Evolutionary conservation across 2,113 vertebrate genomes (phyloP).

Genomic region (Engystomops pustulosus): DNA sequence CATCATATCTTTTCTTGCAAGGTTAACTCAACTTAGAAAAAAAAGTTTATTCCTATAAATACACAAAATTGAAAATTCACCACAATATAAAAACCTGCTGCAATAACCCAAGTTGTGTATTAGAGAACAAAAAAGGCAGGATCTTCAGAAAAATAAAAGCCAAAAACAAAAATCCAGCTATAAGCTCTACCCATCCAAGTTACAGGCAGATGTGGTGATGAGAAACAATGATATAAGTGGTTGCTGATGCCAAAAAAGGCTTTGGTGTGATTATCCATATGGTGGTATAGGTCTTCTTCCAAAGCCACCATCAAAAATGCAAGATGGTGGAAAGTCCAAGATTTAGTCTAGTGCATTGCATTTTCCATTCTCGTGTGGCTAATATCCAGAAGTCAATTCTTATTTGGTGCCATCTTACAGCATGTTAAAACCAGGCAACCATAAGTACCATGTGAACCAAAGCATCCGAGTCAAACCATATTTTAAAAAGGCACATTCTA

Average conservation of each 20-base stretch:
- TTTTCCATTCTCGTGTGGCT: not conserved
- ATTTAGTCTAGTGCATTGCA: not conserved
- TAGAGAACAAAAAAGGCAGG: not conserved
- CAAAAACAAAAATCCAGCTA: not conserved
- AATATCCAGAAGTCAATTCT: not conserved
- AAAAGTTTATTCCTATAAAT: slow-evolving; percentile 51
- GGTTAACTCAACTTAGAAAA: slow-evolving; percentile 19
- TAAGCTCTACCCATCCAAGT: not conserved
- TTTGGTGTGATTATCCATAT: not conserved
- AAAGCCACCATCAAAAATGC: not conserved
- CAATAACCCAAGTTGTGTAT: not conserved
- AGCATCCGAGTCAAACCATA: not conserved
- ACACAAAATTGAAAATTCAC: not conserved
- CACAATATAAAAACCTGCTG: slow-evolving; percentile 1
- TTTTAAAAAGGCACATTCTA: not conserved
- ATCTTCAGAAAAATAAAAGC: not conserved
- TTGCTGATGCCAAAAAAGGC: not conserved
- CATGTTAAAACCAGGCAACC: too few species aligned
- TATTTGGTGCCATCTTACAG: too few species aligned
- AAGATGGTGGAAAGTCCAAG: too few species aligned
- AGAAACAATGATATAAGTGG: not conserved
- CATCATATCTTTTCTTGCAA: slow-evolving; percentile 21
- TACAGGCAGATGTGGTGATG: not conserved
- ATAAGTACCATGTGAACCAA: not conserved
- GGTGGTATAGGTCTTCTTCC: not conserved